Conservation (phyloP, 2,888 invertebrate species). For the Metalampra italica region DNA sequence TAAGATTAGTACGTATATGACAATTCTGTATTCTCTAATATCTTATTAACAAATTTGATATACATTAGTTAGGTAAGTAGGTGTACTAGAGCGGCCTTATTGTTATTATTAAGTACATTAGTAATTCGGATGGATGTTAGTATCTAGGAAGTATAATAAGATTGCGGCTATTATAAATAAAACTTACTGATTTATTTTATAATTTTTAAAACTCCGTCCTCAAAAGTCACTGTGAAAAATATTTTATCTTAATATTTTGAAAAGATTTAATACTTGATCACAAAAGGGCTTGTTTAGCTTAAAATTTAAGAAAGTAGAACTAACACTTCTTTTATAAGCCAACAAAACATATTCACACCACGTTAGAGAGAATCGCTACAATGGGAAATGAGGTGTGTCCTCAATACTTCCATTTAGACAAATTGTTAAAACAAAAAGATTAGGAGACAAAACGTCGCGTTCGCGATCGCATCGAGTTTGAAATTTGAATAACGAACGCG, state of each 20-base stretch:
- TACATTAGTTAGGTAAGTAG: no score
- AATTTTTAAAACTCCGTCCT: neutral
- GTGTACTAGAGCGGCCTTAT: neutral
- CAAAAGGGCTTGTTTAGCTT: constrained; percentile 49
- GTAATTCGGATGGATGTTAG: neutral
- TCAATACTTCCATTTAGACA: constrained; percentile 70
- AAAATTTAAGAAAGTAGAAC: constrained; percentile 68
- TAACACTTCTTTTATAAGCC: constrained; percentile 65
- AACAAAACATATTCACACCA: constrained; percentile 71
- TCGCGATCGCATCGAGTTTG: constrained; percentile 63
- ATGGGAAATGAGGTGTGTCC: constrained; percentile 67
- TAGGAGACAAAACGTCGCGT: constrained; percentile 68
- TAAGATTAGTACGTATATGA: no score
- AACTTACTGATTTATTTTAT: constrained; percentile 1
- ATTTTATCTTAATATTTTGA: neutral
- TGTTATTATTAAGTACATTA: neutral
- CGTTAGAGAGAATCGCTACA: constrained; percentile 62
- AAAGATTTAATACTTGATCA: constrained; percentile 26
- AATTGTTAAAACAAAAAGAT: constrained; percentile 55
- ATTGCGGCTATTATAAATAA: neutral
- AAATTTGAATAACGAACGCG: constrained; percentile 57
- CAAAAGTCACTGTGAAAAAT: neutral
- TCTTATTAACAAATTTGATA: no score
- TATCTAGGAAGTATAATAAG: neutral
- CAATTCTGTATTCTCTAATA: no score